Base-by-base conservation (phyloP, 2,797 vertebrate genomes). In the Podarcis lilfordi region DNA sequence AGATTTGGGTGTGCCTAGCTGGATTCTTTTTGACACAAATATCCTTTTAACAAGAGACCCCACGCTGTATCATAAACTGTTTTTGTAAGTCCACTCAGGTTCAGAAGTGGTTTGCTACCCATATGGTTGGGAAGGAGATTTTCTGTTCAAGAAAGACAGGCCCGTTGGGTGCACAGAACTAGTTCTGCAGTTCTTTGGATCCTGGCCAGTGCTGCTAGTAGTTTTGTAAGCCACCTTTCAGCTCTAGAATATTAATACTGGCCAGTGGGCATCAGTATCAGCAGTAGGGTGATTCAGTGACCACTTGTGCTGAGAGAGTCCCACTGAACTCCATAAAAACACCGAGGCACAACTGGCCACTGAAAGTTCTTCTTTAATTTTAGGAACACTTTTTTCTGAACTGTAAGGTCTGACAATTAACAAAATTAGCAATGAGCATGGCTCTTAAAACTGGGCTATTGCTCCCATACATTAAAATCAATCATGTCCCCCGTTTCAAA, bases 161-260 rank as follows among this genome's bases (percentile, higher is more conserved):
- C 7, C 6, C 29, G 80, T 77, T 69, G 61, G 72, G 43, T 82
- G 32, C 29, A 72, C 40, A 76, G 72, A 88, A 88, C 23, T 68
- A 72, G 37, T 32, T 61, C 19, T 80, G 76, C 23, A 69, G 59
- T 89, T 81, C 88, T 86, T 76, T 69, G 88, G 88, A 89, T 82
- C 84, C 88, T 50, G 78, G 71, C 79, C 84, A 86, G 95, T 90
- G 95, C 32, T 68, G 91, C 94, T 95, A 95, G 94, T 80, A 94
- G 95, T 91, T 95, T 95, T 90, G 94, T 90, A 96, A 96, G 95
- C 96, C 95, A 95, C 96, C 95, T 96, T 92, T 94, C 1, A 91
- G 82, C 89, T 92, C 84, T 61, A 69, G 71, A 88, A 85, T 55
- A 95, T 86, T 79, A 93, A 95, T 72, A 95, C 94, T 91, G 95